Percentiles rank a stretch among this genome's conserved stretches.
Conservation (phyloP, 2,888 invertebrate species). For the Syrista parreyssii region DNA sequence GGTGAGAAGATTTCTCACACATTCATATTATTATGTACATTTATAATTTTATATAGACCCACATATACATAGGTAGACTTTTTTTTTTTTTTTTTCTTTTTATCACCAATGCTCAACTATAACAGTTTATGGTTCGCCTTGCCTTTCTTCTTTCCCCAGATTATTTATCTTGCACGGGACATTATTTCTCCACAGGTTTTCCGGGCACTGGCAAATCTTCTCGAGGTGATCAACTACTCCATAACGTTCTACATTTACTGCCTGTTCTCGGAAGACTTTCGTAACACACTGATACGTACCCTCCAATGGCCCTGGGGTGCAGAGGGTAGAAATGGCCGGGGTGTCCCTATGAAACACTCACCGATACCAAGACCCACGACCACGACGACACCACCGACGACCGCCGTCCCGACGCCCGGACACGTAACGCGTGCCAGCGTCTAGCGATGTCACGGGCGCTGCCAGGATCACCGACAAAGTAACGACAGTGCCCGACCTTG, state of each 20-base stretch:
- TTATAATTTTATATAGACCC: no score
- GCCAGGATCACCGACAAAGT: background rate
- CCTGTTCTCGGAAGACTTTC: constrained; percentile 81
- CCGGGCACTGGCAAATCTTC: constrained; percentile 77
- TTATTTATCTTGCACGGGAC: constrained; percentile 12
- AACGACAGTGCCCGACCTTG: background rate
- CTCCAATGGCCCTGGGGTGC: constrained; percentile 70
- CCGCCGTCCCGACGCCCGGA: constrained; percentile 47
- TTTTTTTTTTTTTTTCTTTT: no score
- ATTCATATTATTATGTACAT: no score
- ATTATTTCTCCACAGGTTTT: constrained; percentile 69
- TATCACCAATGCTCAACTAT: no score
- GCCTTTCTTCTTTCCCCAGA: constrained; percentile 3
- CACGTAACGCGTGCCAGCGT: constrained; percentile 53
- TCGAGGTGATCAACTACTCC: constrained; percentile 82
- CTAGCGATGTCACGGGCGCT: constrained; percentile 27
- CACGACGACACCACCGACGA: constrained; percentile 51
- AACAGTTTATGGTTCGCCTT: no score
- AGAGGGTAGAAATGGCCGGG: constrained; percentile 35
- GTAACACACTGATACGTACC: constrained; percentile 76
- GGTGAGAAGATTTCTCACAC: constrained; percentile 59
- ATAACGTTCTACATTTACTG: constrained; percentile 85
- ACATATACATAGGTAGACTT: no score
- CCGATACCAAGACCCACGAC: constrained; percentile 49
- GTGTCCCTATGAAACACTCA: constrained; percentile 49